Base-by-base conservation (phyloP, 2,797 vertebrate species). In the Carduelis carduelis region DNA sequence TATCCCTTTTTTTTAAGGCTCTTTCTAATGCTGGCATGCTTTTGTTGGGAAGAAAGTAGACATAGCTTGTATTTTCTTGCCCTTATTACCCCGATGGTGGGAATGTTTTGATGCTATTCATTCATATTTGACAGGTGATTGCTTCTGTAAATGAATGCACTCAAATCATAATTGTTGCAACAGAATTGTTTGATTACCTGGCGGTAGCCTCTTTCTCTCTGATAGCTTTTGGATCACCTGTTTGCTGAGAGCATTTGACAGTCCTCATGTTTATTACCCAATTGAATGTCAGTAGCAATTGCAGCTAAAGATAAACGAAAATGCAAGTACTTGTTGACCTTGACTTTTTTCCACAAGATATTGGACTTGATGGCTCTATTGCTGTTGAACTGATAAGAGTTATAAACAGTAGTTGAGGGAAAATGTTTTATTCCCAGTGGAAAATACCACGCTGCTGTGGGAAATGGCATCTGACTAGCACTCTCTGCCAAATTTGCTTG, bases 381-480 rank as follows among this genome's bases (percentile, higher is more conserved):
- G 98, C 98, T 97, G 94, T 94, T 94, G 92, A 95, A 94, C 98
- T 98, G 98, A 98, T 99, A 98, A 99, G 98, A 97, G 97, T 98
- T 98, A 98, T 97, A 98, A 98, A 97, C 97, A 98, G 97, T 97
- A 97, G 98, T 98, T 98, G 98, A 98, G 98, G 97, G 98, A 98
- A 99, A 99, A 98, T 97, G 97, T 97, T 98, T 98, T 98, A 98
- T 99, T 99, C 99, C 98, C 99, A 99, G 98, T 98, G 97, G 94
- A 98, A 98, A 98, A 97, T 96, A 89, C 93, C 96, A 98, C 96
- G 85, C 98, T 98, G 97, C 98, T 98, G 98, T 98, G 98, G 98
- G 98, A 99, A 99, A 98, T 98, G 92, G 96, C 96, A 95, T 97
- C 97, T 98, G 98, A 98, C 95, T 93, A 93, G 92, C 43, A 20